phyloP scores from a whole-genome alignment of 2,113 vertebrate species.

The Eolophus roseicapilla region DNA sequence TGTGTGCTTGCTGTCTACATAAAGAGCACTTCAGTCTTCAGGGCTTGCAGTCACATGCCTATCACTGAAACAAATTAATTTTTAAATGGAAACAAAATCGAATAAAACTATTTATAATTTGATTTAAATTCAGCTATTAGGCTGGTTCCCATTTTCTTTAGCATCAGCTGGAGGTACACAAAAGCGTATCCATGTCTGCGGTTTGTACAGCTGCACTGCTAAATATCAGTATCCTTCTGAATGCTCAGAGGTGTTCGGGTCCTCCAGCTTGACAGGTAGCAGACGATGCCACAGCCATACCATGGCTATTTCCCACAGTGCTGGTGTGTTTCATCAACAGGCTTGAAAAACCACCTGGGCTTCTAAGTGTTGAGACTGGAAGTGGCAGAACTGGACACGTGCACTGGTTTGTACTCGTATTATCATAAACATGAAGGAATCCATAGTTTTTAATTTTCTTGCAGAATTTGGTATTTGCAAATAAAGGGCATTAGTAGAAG shows the following conservation, averaged over 20 bases:
- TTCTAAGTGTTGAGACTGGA: not conserved
- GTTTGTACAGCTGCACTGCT: not conserved
- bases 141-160: not conserved
- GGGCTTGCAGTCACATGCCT: constrained; percentile 29
- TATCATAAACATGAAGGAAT: not conserved
- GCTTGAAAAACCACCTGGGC: not conserved
- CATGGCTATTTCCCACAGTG: not conserved
- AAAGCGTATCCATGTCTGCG: not conserved
- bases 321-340: not conserved
- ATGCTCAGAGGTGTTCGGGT: not conserved
- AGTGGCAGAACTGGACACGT: not conserved
- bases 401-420: not conserved
- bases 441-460: not conserved
- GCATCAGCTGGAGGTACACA: not conserved
- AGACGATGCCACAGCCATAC: not conserved
- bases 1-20: not conserved
- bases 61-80: constrained; percentile 39
- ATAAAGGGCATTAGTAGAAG: not conserved
- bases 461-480: not conserved
- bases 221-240: not conserved
- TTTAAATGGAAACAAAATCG: constrained; percentile 56
- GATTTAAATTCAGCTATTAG: constrained; percentile 49
- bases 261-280: not conserved
- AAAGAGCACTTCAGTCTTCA: constrained; percentile 52
- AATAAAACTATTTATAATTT: constrained; percentile 36